Evolutionary conservation across 2,888 invertebrate genomes (phyloP), one percentile per base, ranked within the genome.

Genomic region (Timema cristinae): DNA sequence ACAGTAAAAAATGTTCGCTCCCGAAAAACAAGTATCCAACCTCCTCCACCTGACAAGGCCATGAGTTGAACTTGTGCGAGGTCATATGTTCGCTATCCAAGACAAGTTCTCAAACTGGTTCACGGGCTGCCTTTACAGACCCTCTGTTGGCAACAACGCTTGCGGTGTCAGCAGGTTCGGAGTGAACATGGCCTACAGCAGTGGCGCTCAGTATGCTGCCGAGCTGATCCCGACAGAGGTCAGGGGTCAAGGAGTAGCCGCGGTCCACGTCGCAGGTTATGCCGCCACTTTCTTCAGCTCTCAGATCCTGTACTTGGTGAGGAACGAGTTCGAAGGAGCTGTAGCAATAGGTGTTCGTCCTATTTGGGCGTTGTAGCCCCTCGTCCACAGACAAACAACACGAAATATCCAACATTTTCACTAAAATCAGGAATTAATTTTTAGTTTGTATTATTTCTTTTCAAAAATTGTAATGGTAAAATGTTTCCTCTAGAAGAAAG

Each of bases 161-260:
- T 49, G 84, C 85, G 0, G 81, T 88, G 11, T 86, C 71, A 86
- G 87, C 2, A 82, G 89, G 63, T 83, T 89, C 70, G 85, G 85
- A 15, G 86, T 89, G 5, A 87, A 87, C 32, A 84, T 87, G 8
- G 87, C 88, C 13, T 89, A 88, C 78, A 88, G 88, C 78, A 88
- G 88, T 6, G 86, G 86, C 5, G 85, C 86, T 6, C 89, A 89
- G 77, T 89, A 89, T 77, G 87, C 88, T 48, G 87, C 88, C 0
- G 89, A 89, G 78, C 78, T 89, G 52, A 86, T 88, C 73, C 89
- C 89, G 15, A 88, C 88, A 2, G 86, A 86, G 74, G 86, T 89
- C 5, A 81, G 89, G 50, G 89, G 88, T 0, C 88, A 88, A 77
- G 88, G 88, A 11, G 86, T 88, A 50, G 86, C 87, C 0, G 84